Conservation (phyloP, 2,113 vertebrate genomes). For the Hoplias malabaricus region DNA sequence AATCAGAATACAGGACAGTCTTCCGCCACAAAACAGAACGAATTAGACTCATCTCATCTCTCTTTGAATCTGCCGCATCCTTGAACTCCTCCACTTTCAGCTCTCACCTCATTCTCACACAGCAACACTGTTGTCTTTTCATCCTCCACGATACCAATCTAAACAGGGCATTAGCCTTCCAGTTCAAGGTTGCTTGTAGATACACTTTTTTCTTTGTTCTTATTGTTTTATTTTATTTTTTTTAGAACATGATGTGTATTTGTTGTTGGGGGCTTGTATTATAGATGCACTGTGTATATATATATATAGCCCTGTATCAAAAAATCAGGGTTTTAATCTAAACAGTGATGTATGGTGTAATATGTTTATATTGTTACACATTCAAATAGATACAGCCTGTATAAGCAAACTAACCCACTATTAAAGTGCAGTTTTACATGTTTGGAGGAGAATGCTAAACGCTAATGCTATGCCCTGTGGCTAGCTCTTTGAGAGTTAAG, state of each 20-base stretch:
- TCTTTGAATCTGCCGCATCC: constrained; percentile 42
- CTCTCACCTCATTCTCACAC: constrained; percentile 61
- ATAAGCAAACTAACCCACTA: too few relatives aligned
- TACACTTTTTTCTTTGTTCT: constrained; percentile 52
- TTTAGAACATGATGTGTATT: constrained; percentile 49
- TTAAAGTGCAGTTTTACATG: too few relatives aligned
- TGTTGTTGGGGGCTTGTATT: too few relatives aligned
- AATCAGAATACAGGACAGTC: neutral
- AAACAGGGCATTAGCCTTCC: constrained; percentile 65
- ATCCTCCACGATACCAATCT: constrained; percentile 63
- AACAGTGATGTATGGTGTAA: too few relatives aligned
- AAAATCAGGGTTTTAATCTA: too few relatives aligned
- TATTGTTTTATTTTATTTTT: constrained; percentile 53
- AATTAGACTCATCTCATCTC: constrained; percentile 43
- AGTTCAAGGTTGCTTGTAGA: constrained; percentile 65
- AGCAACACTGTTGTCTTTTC: constrained; percentile 57
- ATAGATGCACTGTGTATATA: too few relatives aligned
- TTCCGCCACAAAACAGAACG: constrained; percentile 45
- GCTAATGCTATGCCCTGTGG: too few relatives aligned
- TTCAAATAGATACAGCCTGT: too few relatives aligned
- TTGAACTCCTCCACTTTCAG: constrained; percentile 59
- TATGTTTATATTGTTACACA: too few relatives aligned
- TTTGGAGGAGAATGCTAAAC: too few relatives aligned
- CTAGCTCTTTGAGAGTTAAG: too few relatives aligned
- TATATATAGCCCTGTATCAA: too few relatives aligned